phyloP scores from a whole-genome alignment of 2,888 invertebrate genomes.

The Ganaspis brasiliensis region DNA sequence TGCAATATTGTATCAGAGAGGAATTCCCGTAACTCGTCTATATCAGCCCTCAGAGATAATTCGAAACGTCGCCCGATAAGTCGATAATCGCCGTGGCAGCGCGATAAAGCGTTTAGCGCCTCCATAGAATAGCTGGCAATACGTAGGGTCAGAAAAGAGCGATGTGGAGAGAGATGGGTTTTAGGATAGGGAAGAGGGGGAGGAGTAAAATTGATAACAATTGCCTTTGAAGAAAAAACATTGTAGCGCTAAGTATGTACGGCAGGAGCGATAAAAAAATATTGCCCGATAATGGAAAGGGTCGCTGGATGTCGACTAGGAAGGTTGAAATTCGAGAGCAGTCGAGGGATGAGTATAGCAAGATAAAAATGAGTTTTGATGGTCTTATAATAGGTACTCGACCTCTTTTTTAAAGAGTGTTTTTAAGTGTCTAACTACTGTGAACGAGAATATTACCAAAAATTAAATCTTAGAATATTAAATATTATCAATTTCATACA shows the following conservation, averaged over 20 bases:
- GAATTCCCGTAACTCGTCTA: slow-evolving; percentile 27
- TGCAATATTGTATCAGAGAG: slow-evolving; percentile 8
- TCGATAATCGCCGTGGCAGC: slow-evolving; percentile 25
- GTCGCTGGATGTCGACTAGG: background rate
- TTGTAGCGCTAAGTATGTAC: slow-evolving; percentile 6
- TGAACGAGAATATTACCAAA: no score
- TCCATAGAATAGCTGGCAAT: background rate
- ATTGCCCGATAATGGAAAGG: background rate
- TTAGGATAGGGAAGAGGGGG: background rate
- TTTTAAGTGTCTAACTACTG: no score
- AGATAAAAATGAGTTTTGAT: no score
- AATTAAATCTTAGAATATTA: no score
- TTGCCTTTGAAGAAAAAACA: slow-evolving; percentile 3
- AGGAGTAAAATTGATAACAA: slow-evolving; percentile 9
- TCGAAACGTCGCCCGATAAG: slow-evolving; percentile 60
- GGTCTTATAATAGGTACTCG: no score
- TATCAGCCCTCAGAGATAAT: slow-evolving; percentile 40
- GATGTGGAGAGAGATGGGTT: background rate
- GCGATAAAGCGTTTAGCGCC: slow-evolving; percentile 25
- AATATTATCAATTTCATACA: no score
- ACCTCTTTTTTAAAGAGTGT: no score
- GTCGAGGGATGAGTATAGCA: background rate
- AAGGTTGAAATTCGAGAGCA: background rate
- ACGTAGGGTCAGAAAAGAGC: slow-evolving; percentile 7
- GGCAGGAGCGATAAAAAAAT: background rate